Conservation (phyloP, 2,797 vertebrate genomes). For the Myotis daubentonii region DNA sequence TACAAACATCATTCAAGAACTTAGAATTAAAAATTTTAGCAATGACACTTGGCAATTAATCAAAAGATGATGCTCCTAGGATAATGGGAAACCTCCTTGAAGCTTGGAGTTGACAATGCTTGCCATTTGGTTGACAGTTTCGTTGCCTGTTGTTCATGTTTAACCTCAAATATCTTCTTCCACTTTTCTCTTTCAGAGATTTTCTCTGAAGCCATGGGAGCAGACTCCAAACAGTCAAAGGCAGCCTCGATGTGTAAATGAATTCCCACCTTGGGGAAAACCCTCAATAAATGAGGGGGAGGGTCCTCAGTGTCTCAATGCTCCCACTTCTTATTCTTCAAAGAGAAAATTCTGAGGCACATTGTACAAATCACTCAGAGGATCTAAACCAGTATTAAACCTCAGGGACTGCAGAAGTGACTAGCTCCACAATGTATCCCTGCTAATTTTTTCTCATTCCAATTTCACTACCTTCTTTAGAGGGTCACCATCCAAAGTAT, state of each 20-base stretch:
- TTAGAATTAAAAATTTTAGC: background rate
- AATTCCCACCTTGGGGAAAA: background rate
- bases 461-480: background rate
- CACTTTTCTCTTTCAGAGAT: background rate
- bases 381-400: background rate
- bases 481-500: background rate
- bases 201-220: background rate
- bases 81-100: background rate
- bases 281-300: background rate
- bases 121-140: background rate
- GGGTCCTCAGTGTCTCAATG: background rate
- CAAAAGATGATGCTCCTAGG: background rate
- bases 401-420: background rate
- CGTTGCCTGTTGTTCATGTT: background rate
- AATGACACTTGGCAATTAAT: background rate
- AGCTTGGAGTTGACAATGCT: background rate
- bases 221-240: background rate
- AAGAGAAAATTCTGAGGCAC: background rate
- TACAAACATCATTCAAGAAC: background rate
- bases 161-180: background rate
- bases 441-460: background rate
- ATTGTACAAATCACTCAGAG: background rate
- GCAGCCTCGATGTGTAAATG: background rate
- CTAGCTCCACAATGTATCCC: background rate
- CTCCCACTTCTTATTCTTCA: background rate